Evolutionary conservation across 2,888 invertebrate species (phyloP).

Genomic region (Sesia bembeciformis): DNA sequence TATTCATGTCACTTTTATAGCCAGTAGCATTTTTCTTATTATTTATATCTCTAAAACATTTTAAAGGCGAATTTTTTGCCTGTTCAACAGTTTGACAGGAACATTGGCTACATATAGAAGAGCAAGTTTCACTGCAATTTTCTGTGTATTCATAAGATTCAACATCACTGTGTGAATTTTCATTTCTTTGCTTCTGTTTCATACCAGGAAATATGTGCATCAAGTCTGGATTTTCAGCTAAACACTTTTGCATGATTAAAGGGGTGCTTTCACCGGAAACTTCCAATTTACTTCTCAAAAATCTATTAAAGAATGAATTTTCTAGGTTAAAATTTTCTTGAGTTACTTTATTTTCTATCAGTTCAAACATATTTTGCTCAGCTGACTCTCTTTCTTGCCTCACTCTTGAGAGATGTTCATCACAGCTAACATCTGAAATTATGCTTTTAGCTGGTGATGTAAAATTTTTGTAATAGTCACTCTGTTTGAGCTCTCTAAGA

Average conservation of each 20-base stretch:
- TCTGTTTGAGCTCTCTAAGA: conserved; percentile 54
- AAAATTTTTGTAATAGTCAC: conserved; percentile 63
- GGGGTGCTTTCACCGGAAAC: conserved; percentile 61
- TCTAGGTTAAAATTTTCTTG: conserved; percentile 82
- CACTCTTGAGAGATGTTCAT: conserved; percentile 36
- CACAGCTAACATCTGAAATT: conserved; percentile 45
- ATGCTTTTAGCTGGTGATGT: conserved; percentile 53
- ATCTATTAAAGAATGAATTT: conserved; percentile 76
- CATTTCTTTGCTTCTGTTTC: conserved; percentile 20
- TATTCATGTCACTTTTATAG: conserved; percentile 7
- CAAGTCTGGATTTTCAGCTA: conserved; percentile 44
- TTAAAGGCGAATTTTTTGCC: conserved; percentile 8
- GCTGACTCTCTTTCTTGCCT: conserved; percentile 63
- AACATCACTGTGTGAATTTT: conserved; percentile 35
- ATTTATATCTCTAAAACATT: conserved; percentile 14
- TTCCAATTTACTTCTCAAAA: conserved; percentile 53
- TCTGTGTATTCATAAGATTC: conserved; percentile 47
- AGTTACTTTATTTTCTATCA: conserved; percentile 82
- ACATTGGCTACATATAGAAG: conserved; percentile 48
- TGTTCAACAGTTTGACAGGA: conserved; percentile 52
- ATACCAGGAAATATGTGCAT: conserved; percentile 44
- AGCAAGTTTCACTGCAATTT: conserved; percentile 46
- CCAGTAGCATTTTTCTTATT: conserved; percentile 11
- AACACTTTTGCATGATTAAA: conserved; percentile 49
- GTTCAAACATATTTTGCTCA: conserved; percentile 84